Conservation (phyloP, 2,797 vertebrate genomes). For the Typhlichthys eigenmanni region DNA sequence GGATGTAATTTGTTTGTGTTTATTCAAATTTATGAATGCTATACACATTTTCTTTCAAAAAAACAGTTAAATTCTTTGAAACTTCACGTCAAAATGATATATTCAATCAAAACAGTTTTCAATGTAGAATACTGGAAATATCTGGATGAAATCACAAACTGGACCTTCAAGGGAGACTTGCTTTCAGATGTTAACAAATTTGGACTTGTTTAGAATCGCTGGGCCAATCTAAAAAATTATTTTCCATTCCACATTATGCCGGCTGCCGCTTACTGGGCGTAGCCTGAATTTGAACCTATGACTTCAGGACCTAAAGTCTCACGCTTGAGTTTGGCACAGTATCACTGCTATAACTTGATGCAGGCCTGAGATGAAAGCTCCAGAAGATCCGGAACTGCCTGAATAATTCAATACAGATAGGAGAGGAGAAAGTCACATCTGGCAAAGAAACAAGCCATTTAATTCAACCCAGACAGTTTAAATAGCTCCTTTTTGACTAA, state of each 20-base stretch:
- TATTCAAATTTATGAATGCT: too few species aligned
- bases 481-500: slow-evolving; percentile 55
- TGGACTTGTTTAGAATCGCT: slow-evolving; percentile 9
- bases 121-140: not conserved
- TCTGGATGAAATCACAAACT: not conserved
- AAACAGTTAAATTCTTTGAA: too few species aligned
- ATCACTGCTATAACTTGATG: slow-evolving; percentile 62
- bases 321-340: slow-evolving; percentile 57
- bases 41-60: too few species aligned
- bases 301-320: slow-evolving; percentile 60
- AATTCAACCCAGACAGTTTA: slow-evolving; percentile 70
- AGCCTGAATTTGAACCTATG: slow-evolving; percentile 68
- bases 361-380: slow-evolving; percentile 74
- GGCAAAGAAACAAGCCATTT: slow-evolving; percentile 66
- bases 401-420: slow-evolving; percentile 77
- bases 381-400: slow-evolving; percentile 73
- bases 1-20: slow-evolving; percentile 6
- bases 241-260: slow-evolving; percentile 4
- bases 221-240: not conserved
- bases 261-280: slow-evolving; percentile 33
- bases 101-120: not conserved
- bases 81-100: too few species aligned
- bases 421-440: slow-evolving; percentile 76
- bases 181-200: slow-evolving; percentile 43
- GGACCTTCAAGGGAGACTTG: not conserved